These are phyloP conservation scores for Dendronephthya gigantea DNA, from an alignment of 64 coral and sea anemone genomes.

Conservation along the genomic window DNA sequence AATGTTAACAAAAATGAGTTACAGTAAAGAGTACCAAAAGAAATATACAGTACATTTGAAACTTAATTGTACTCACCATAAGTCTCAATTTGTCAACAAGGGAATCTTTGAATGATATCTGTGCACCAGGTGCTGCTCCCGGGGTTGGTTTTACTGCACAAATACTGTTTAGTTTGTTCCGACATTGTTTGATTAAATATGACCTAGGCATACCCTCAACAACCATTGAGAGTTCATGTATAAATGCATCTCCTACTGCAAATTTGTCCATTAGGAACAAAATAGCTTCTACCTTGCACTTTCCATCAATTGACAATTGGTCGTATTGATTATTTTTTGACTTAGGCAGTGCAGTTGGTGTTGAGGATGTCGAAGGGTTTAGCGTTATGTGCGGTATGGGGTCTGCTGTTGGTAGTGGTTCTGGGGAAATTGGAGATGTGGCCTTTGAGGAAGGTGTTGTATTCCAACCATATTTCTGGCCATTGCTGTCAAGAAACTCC, in stretches of 20 bases:
- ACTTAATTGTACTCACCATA: too few species aligned
- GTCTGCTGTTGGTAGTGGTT: background rate
- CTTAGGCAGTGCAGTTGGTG: constrained; percentile 23
- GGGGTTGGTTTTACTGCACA: too few species aligned
- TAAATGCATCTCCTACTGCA: constrained; percentile 30
- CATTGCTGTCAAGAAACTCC: constrained; percentile 11
- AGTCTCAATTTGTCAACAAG: too few species aligned
- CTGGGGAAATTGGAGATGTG: constrained; percentile 8
- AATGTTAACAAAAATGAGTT: too few species aligned
- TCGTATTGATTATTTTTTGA: constrained; percentile 25
- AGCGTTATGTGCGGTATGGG: constrained; percentile 6
- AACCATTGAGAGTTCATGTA: constrained; percentile 18
- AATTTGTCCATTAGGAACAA: constrained; percentile 42
- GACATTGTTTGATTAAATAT: too few species aligned
- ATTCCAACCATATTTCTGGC: constrained; percentile 29
- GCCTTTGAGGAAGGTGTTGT: background rate
- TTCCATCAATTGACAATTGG: constrained; percentile 7
- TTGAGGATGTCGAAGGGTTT: constrained; percentile 13
- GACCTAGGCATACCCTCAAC: too few species aligned
- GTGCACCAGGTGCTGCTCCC: too few species aligned
- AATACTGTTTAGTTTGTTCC: too few species aligned
- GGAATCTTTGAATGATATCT: too few species aligned
- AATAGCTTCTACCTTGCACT: constrained; percentile 30
- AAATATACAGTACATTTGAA: too few species aligned
- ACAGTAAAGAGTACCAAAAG: too few species aligned